Percentiles rank a stretch among this genome's conserved stretches.
These are phyloP conservation scores for Micrasema longulum DNA, from an alignment of 1,140 invertebrate genomes.

Conservation along the genomic window DNA sequence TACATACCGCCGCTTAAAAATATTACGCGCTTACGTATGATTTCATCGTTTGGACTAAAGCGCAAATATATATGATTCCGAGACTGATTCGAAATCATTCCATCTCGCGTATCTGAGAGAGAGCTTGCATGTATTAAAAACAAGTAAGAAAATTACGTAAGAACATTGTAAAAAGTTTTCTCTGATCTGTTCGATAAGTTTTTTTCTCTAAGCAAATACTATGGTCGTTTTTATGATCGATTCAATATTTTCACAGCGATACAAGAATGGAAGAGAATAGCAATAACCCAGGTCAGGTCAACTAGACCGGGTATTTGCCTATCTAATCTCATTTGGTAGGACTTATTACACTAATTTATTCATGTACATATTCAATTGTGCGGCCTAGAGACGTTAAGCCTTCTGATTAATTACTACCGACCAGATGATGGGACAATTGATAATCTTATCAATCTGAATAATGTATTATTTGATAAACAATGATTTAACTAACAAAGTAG, in stretches of 20 bases:
- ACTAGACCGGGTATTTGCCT: conserved; percentile 45
- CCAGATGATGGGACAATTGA: conserved; percentile 18
- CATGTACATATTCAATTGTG: conserved; percentile 49
- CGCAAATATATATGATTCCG: neutral
- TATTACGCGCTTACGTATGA: too few species aligned
- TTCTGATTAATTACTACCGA: conserved; percentile 9
- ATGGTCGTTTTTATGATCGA: too few species aligned
- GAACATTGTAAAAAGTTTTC: neutral
- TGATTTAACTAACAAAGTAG: too few species aligned
- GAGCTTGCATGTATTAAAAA: neutral
- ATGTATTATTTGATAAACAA: too few species aligned
- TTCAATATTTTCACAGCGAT: neutral
- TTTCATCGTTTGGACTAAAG: too few species aligned
- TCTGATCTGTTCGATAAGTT: too few species aligned
- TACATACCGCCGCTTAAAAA: too few species aligned
- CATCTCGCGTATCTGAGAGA: neutral
- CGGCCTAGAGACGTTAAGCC: conserved; percentile 23
- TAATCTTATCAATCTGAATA: neutral
- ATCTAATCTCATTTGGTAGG: conserved; percentile 47
- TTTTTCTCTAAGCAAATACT: too few species aligned
- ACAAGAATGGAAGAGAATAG: too few species aligned
- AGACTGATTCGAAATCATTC: too few species aligned
- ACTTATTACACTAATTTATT: conserved; percentile 55
- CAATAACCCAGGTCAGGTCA: conserved; percentile 53
- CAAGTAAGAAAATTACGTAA: conserved; percentile 22